Conservation (phyloP, 2,113 vertebrate species). For the Tachycineta bicolor region DNA sequence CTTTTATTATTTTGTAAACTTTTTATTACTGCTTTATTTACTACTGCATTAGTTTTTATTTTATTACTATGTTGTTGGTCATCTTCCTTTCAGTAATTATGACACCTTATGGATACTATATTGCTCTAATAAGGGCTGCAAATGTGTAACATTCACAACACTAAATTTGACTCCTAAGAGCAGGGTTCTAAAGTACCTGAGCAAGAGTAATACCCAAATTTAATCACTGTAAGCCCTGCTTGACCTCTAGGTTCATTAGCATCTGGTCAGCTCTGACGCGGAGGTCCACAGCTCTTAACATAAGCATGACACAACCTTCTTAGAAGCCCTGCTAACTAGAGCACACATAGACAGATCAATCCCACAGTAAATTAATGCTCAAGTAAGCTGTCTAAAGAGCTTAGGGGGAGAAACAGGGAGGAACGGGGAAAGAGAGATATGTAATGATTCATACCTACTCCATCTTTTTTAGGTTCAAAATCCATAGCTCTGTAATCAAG, state of each 20-base stretch:
- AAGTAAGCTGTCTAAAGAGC: background rate
- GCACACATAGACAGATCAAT: background rate
- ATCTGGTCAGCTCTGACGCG: background rate
- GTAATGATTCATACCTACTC: background rate
- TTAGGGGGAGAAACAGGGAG: background rate
- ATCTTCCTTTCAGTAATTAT: background rate
- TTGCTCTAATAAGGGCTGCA: background rate
- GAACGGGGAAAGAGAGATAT: background rate
- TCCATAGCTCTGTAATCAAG: background rate
- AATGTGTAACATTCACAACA: background rate
- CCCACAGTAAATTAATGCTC: background rate
- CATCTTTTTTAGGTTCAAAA: background rate
- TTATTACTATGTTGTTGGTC: background rate
- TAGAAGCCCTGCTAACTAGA: background rate
- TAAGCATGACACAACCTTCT: background rate
- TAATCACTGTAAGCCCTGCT: background rate
- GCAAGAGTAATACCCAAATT: background rate
- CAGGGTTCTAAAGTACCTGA: background rate
- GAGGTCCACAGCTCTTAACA: background rate
- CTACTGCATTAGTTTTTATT: background rate
- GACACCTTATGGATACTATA: background rate
- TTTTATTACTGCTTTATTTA: background rate
- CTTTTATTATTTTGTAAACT: background rate
- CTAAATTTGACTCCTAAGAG: background rate
- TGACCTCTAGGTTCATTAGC: background rate